Evolutionary conservation across 1,140 invertebrate genomes (phyloP), one percentile per base, ranked within the genome.

Genomic region (Polypedilum pembai): DNA sequence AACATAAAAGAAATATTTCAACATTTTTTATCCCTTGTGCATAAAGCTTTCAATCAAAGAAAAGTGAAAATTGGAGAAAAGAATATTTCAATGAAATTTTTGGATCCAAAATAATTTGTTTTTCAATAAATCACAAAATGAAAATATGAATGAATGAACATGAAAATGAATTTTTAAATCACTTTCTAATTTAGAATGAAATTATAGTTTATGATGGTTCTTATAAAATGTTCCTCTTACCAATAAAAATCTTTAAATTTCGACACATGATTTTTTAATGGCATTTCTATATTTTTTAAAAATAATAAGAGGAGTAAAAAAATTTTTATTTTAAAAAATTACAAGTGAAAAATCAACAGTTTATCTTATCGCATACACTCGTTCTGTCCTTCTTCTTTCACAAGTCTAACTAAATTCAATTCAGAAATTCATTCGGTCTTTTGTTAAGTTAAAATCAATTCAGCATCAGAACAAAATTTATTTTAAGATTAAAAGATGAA

Each of bases 201-300:
- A 33, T 3, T 15, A 3, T 17, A 63, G 8, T 63, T 17, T 15
- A 15, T 63, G 8, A 63, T 17, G 8, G 12, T 4, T 40, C 40
- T 40, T 40, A 40, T 15, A 7, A 73, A 40, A 40, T 18, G 10
- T 73, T 10, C 56, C 12, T 20, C 73, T 74, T 74, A 74, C 73
- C 73, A 74, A 56, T 74, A 74, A 74, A 41, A 17, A 24, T 74
- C 40, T 20, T 74, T 24, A 24, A 74, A 74, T 74, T 74, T 74
- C 12, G 40, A 17, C 18, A 74, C 17, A 45, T 41, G 73, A 40
- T 12, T 45, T 56, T 74, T 74, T 7, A 74, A 74, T 20, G 21
- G n/a, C 73, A 74, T 74, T 12, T 73, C 40, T 73, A 40, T 40
- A 8, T 12, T 8, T 72, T 20, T 72, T 33, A 40, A 73, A 73